Base-by-base conservation (phyloP, 2,797 vertebrate genomes). In the Sylvilagus floridanus region DNA sequence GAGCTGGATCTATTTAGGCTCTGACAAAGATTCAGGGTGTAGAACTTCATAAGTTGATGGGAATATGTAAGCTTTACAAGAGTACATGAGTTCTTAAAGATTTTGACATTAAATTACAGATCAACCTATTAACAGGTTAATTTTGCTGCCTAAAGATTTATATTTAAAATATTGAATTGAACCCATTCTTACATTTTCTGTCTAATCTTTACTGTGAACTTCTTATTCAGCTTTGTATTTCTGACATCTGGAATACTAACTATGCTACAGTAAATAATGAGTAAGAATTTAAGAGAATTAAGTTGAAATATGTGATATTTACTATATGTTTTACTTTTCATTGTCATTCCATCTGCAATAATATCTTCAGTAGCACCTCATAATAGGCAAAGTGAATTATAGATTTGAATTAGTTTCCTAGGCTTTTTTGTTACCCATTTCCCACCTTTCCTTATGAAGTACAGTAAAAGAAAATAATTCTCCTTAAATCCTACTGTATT, bases 361-460 rank as follows among this genome's bases (percentile, higher is more conserved):
- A 71, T 54, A 84, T 28, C 19, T 65, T 71, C 26, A 68, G 21
- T 14, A 88, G 17, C 5, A 93, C 4, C 5, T 78, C 50, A 54
- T 75, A 69, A 78, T 28, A 65, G 5, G 3, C 21, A 85, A 93
- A 79, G 6, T 42, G 32, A 82, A 73, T 91, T 73, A 62, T 21
- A 84, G 19, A 92, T 87, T 73, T 79, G 7, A 91, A 12, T 77
- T 93, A 17, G 57, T 94, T 90, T 87, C 81, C 57, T 30, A 69
- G 11, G 28, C 42, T 50, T 73, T 37, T 72, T 88, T 24, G 30
- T 1, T 54, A 19, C 17, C 4, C 32, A 7, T 84, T 12, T 85
- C 9, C 66, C 42, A 69, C 19, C 14, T 9, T 73, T 16, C 5
- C 1, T 62, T 13, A 52, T 65, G 63, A 90, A 47, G 60, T 54